A percentile compares a stretch with the other conserved stretches of the same genome.
phyloP scores from a whole-genome alignment of 1,140 invertebrate genomes.

The Formica exsecta region DNA sequence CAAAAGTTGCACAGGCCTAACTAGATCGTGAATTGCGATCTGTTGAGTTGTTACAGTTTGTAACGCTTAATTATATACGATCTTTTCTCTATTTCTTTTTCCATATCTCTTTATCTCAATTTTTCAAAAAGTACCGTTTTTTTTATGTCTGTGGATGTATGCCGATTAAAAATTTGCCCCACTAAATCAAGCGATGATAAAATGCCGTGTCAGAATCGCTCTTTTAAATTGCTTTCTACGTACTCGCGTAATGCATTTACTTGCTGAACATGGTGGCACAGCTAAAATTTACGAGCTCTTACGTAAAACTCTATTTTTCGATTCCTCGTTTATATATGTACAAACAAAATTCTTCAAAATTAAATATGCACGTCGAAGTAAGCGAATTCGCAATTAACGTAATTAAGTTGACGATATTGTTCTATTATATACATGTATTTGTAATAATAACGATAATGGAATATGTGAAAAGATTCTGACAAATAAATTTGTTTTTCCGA shows the following conservation, averaged over 20 bases:
- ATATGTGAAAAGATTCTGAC: neutral
- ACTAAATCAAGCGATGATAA: conserved; percentile 13
- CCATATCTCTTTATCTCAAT: neutral
- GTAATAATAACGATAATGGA: neutral
- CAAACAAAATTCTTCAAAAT: neutral
- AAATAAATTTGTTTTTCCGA: neutral
- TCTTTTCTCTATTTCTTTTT: neutral
- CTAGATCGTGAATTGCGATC: neutral
- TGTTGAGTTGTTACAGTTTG: conserved; percentile 22
- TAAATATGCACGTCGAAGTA: neutral
- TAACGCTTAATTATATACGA: conserved; percentile 23
- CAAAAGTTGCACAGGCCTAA: conserved; percentile 29
- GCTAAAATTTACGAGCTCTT: conserved; percentile 6
- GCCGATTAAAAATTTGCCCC: conserved; percentile 19
- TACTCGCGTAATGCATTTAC: conserved; percentile 4
- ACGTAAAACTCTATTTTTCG: neutral
- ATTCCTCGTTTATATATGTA: neutral
- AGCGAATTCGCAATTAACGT: neutral
- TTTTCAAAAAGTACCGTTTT: conserved; percentile 10
- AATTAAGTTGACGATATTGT: neutral
- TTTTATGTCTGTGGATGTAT: neutral
- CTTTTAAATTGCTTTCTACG: neutral
- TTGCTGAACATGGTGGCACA: neutral
- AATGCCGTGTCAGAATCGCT: neutral
- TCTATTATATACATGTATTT: neutral